Conservation (phyloP, 1,140 invertebrate species). For the Metopolophium dirhodum region DNA sequence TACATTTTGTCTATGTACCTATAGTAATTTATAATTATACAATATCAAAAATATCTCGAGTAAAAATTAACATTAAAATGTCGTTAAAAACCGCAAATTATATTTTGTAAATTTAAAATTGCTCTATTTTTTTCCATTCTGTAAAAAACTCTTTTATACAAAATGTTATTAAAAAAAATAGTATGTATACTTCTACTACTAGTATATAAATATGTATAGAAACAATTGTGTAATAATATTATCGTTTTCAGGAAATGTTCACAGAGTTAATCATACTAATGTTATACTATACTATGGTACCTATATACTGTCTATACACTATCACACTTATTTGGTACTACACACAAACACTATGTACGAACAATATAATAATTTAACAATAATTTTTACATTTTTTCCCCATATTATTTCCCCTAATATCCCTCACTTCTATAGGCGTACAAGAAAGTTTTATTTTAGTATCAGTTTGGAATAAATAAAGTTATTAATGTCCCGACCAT, state of each 20-base stretch:
- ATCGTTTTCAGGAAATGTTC: neutral
- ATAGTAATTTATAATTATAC: too few relatives aligned
- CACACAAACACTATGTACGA: neutral
- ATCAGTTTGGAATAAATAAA: slow-evolving; percentile 29
- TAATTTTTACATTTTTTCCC: neutral
- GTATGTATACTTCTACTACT: too few relatives aligned
- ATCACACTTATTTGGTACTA: neutral
- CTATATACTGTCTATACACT: too few relatives aligned
- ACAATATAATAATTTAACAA: neutral
- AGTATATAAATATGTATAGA: too few relatives aligned
- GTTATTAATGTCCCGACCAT: slow-evolving; percentile 20
- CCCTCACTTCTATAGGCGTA: neutral
- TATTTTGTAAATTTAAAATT: too few relatives aligned
- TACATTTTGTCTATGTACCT: neutral
- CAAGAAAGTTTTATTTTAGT: slow-evolving; percentile 3
- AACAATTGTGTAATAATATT: neutral
- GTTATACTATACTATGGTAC: too few relatives aligned
- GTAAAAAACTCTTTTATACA: too few relatives aligned
- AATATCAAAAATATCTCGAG: too few relatives aligned
- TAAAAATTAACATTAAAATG: too few relatives aligned
- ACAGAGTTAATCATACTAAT: neutral
- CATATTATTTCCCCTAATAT: neutral
- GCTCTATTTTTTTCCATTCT: too few relatives aligned
- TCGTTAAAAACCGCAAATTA: too few relatives aligned
- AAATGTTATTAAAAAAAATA: too few relatives aligned